Conservation (phyloP, 2,888 invertebrate genomes). For the Thyatira batis region DNA sequence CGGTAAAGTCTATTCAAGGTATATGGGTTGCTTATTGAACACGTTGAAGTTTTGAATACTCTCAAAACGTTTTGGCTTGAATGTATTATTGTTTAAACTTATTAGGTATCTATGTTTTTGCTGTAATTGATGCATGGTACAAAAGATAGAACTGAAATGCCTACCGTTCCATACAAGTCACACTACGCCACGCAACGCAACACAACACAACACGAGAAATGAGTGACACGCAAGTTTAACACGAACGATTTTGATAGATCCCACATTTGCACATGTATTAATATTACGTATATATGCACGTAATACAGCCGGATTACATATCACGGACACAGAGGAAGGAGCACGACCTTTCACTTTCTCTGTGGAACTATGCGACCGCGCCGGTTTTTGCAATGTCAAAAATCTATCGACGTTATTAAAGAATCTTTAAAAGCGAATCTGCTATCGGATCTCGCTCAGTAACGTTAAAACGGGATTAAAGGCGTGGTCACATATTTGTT, state of each 20-base stretch:
- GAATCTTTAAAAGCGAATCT: neutral
- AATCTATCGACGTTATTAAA: constrained; percentile 19
- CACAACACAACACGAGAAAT: constrained; percentile 38
- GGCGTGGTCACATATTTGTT: neutral
- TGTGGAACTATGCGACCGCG: constrained; percentile 46
- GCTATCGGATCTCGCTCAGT: neutral
- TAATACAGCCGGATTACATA: constrained; percentile 35
- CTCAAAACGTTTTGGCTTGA: neutral
- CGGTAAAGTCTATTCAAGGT: neutral
- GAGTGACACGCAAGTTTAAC: constrained; percentile 43
- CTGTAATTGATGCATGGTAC: neutral
- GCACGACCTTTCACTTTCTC: constrained; percentile 73
- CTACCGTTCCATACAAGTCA: constrained; percentile 31
- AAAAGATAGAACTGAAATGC: constrained; percentile 20
- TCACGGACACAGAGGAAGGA: constrained; percentile 40
- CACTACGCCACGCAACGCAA: constrained; percentile 15
- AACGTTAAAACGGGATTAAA: neutral
- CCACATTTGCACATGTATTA: constrained; percentile 11
- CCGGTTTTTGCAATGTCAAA: constrained; percentile 39
- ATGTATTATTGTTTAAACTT: neutral
- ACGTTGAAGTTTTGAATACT: constrained; percentile 5
- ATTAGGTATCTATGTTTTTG: neutral
- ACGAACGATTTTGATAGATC: constrained; percentile 30
- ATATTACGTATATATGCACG: constrained; percentile 21
- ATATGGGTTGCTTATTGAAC: neutral